phyloP scores from a whole-genome alignment of 1,140 invertebrate genomes.

The Drosophila subobscura region DNA sequence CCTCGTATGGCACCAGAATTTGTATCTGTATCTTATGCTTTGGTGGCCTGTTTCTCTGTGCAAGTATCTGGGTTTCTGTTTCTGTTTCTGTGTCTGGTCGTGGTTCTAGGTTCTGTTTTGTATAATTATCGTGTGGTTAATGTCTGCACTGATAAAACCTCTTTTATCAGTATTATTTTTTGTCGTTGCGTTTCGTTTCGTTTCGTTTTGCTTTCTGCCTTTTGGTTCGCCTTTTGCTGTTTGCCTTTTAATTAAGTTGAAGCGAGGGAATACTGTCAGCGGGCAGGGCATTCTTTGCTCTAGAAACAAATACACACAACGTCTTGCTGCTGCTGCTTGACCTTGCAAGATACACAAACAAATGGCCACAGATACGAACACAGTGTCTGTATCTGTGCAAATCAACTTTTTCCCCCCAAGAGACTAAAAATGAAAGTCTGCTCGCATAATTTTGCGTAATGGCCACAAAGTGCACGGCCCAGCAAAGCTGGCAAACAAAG shows the following conservation, averaged over 20 bases:
- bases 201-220: slow-evolving; percentile 37
- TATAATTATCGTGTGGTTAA: slow-evolving; percentile 81
- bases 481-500: slow-evolving; percentile 33
- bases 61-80: slow-evolving; percentile 40
- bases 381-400: slow-evolving; percentile 36
- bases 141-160: slow-evolving; percentile 58
- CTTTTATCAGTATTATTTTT: slow-evolving; percentile 29
- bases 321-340: slow-evolving; percentile 22
- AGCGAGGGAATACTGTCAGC: slow-evolving; percentile 53
- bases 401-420: slow-evolving; percentile 62
- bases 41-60: too few species aligned
- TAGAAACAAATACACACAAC: slow-evolving; percentile 21
- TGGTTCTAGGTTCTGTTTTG: slow-evolving; percentile 63
- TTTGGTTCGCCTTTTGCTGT: slow-evolving; percentile 45
- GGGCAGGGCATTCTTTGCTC: slow-evolving; percentile 52
- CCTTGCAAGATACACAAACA: slow-evolving; percentile 37
- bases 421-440: slow-evolving; percentile 54
- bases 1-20: slow-evolving; percentile 9
- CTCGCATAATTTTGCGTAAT: slow-evolving; percentile 53
- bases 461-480: slow-evolving; percentile 39
- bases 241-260: slow-evolving; percentile 81
- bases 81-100: slow-evolving; percentile 31
- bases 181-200: slow-evolving; percentile 22
- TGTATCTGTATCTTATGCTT: slow-evolving; percentile 7
- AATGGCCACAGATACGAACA: slow-evolving; percentile 21